phyloP scores from a whole-genome alignment of 2,113 vertebrate species.

The Leptobrachium ailaonicum region DNA sequence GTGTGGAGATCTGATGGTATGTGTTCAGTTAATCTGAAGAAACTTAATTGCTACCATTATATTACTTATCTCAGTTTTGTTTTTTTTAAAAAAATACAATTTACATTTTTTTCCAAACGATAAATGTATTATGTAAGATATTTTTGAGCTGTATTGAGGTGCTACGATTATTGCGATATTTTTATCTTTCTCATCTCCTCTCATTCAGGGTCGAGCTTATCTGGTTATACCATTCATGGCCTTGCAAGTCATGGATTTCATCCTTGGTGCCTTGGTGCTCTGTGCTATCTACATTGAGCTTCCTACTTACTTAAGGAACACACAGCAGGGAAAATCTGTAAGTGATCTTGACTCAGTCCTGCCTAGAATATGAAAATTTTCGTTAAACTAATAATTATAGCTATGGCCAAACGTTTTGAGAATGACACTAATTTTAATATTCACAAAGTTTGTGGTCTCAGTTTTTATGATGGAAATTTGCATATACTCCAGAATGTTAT shows the following conservation, averaged over 20 bases:
- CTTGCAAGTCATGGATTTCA: slow-evolving; percentile 72
- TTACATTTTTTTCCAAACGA: too few species aligned
- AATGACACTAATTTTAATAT: too few species aligned
- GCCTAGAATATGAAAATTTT: background rate
- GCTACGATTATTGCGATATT: too few species aligned
- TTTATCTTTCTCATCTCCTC: background rate
- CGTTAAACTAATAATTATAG: too few species aligned
- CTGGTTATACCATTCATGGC: slow-evolving; percentile 73
- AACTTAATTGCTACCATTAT: background rate
- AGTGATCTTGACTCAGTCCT: slow-evolving; percentile 40
- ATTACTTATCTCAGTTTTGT: too few species aligned
- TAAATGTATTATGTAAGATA: too few species aligned
- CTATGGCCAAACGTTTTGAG: too few species aligned
- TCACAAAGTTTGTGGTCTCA: too few species aligned
- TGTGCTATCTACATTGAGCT: slow-evolving; percentile 69
- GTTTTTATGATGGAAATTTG: too few species aligned
- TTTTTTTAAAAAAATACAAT: too few species aligned
- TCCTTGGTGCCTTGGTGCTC: slow-evolving; percentile 71
- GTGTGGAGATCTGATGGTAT: slow-evolving; percentile 69
- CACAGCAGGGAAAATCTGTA: slow-evolving; percentile 52
- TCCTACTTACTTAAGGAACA: slow-evolving; percentile 57
- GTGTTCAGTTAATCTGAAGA: background rate
- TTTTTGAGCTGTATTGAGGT: too few species aligned
- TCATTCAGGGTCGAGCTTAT: slow-evolving; percentile 62
- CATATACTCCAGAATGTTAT: too few species aligned